Evolutionary conservation across 2,888 invertebrate species (phyloP).

Genomic region (Apomyelois bistriatella): DNA sequence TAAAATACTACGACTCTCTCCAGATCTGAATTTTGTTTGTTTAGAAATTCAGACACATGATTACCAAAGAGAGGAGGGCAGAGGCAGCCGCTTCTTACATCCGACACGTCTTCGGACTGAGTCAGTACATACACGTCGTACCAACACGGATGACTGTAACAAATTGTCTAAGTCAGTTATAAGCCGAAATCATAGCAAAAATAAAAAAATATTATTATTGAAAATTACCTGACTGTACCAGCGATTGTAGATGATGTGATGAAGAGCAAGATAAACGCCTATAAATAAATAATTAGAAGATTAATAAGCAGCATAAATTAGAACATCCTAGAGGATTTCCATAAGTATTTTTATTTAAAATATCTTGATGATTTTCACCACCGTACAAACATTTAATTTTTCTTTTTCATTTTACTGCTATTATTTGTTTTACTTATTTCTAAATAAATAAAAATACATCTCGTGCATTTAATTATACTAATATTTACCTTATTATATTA

Average conservation of each 20-base stretch:
- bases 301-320: neutral
- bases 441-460: too few relatives aligned
- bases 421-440: too few relatives aligned
- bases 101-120: slow-evolving; percentile 22
- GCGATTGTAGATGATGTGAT: neutral
- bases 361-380: too few relatives aligned
- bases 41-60: slow-evolving; percentile 25
- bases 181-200: neutral
- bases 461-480: too few relatives aligned
- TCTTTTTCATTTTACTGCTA: too few relatives aligned
- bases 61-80: neutral
- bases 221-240: neutral
- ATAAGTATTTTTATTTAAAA: too few relatives aligned
- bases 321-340: too few relatives aligned
- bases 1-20: slow-evolving; percentile 51
- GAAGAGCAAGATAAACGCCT: neutral
- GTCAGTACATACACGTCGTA: neutral
- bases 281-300: neutral
- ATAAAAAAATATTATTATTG: neutral
- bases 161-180: neutral
- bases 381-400: too few relatives aligned
- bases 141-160: neutral
- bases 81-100: neutral
- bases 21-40: slow-evolving; percentile 22
- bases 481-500: too few relatives aligned